Evolutionary conservation across 2,113 vertebrate species (phyloP).

Genomic region (Callorhinus ursinus): DNA sequence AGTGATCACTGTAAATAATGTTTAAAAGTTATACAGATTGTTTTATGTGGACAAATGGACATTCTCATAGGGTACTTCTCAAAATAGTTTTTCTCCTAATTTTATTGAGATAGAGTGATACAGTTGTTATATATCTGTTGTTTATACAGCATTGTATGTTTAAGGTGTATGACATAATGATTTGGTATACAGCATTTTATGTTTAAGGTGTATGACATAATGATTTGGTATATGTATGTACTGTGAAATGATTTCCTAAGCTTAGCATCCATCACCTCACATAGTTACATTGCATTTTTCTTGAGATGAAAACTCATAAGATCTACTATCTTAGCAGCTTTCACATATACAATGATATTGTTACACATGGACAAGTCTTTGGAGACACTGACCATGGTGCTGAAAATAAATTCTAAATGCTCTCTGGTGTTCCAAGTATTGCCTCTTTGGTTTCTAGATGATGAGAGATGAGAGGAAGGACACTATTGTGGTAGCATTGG

Average conservation of each 20-base stretch:
- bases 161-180: background rate
- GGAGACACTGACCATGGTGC: conserved; percentile 16
- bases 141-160: background rate
- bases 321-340: background rate
- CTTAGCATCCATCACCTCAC: background rate
- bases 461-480: background rate
- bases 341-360: background rate
- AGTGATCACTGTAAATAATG: background rate
- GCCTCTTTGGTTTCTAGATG: background rate
- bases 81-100: background rate
- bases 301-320: background rate
- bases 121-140: no score
- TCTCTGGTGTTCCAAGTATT: background rate
- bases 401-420: background rate
- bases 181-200: background rate
- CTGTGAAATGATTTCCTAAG: background rate
- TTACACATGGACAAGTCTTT: background rate
- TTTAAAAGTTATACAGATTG: background rate
- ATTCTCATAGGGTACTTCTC: background rate
- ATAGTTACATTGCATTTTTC: background rate
- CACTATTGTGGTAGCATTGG: accelerated
- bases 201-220: background rate
- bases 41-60: background rate
- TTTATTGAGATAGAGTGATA: background rate
- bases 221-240: background rate